A percentile compares a stretch with the other conserved stretches of the same genome.
phyloP scores from a whole-genome alignment of 2,888 invertebrate genomes.

The Hirtodrosophila trivittata region DNA sequence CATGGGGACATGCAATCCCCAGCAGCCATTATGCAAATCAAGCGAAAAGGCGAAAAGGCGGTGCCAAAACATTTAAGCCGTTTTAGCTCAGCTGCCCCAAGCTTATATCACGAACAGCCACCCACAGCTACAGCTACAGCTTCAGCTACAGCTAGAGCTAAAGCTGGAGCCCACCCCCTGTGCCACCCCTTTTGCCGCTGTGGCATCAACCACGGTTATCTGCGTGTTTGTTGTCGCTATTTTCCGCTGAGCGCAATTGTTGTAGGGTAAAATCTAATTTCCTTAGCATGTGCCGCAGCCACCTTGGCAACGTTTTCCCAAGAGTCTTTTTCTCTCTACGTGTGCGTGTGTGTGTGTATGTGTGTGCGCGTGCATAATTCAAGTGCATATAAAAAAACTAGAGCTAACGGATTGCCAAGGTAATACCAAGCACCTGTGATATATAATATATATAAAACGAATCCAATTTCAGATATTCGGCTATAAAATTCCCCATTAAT shows the following conservation, averaged over 20 bases:
- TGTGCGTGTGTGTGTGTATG: slow-evolving; percentile 27
- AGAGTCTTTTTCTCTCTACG: slow-evolving; percentile 15
- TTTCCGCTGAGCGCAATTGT: slow-evolving; percentile 17
- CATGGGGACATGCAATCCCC: slow-evolving; percentile 27
- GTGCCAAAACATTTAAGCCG: slow-evolving; percentile 66
- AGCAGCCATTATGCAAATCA: slow-evolving; percentile 68
- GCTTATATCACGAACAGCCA: slow-evolving; percentile 8
- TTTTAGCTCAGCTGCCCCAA: slow-evolving; percentile 38
- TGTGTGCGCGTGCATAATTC: slow-evolving; percentile 62
- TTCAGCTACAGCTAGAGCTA: no score
- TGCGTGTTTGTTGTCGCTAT: slow-evolving; percentile 7
- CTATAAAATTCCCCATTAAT: no score
- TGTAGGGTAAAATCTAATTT: slow-evolving; percentile 66
- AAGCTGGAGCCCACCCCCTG: no score
- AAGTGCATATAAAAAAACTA: slow-evolving; percentile 29
- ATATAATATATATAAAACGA: no score
- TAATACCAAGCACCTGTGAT: slow-evolving; percentile 12
- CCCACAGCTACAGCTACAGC: no score
- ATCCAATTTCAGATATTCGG: no score
- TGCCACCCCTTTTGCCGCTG: not conserved
- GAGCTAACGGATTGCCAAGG: slow-evolving; percentile 10
- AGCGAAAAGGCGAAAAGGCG: slow-evolving; percentile 59
- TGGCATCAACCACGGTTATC: not conserved
- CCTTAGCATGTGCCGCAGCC: slow-evolving; percentile 50
- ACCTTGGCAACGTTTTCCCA: slow-evolving; percentile 35